phyloP scores from a whole-genome alignment of 2,888 invertebrate species.

The Leucophenga montana region DNA sequence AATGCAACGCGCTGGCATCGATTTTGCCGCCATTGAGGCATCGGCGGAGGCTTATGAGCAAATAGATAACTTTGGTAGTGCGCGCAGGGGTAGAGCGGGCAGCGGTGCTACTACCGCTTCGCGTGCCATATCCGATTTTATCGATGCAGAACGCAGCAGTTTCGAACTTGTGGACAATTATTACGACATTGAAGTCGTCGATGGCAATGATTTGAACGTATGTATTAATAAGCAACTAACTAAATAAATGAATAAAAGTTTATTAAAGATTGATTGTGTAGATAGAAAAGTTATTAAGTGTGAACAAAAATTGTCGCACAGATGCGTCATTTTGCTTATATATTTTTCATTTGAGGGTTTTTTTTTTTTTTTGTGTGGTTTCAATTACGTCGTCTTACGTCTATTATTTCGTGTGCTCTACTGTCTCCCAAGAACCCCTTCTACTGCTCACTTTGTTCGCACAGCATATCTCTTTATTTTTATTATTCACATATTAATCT shows the following conservation, averaged over 20 bases:
- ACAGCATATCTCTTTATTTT: too few relatives aligned
- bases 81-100: slow-evolving; percentile 8
- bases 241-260: slow-evolving; percentile 18
- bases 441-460: too few relatives aligned
- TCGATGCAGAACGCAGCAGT: slow-evolving; percentile 29
- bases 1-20: slow-evolving; percentile 54
- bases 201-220: slow-evolving; percentile 66
- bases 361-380: not conserved
- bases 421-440: too few relatives aligned
- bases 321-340: not conserved
- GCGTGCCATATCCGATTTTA: slow-evolving; percentile 30
- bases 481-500: too few relatives aligned
- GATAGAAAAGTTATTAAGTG: not conserved
- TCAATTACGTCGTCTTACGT: not conserved
- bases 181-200: slow-evolving; percentile 62
- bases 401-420: not conserved
- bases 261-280: too few relatives aligned
- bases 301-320: not conserved
- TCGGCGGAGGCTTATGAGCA: slow-evolving; percentile 50
- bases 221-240: too few relatives aligned
- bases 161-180: slow-evolving; percentile 38
- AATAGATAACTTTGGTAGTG: slow-evolving; percentile 45
- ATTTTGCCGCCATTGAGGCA: slow-evolving; percentile 69
- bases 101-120: slow-evolving; percentile 31
- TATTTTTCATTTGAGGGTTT: not conserved